Percentiles rank a stretch among this genome's conserved stretches.
Evolutionary conservation across 1,140 invertebrate species (phyloP).

Genomic region (Solen grandis): DNA sequence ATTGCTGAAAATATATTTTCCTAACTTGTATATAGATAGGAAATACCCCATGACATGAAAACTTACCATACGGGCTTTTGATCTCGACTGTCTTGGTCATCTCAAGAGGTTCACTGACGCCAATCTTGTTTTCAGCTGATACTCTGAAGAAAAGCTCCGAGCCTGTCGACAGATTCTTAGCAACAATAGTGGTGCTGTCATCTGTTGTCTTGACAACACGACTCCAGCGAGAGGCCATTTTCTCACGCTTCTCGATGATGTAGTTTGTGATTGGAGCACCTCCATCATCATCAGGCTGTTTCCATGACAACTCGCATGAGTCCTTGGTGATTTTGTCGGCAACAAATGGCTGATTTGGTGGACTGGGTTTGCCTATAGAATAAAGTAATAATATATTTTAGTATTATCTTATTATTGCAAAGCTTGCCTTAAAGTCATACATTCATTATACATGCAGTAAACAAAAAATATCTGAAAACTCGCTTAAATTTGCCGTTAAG

Average conservation of each 20-base stretch:
- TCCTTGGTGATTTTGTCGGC: conserved; percentile 97
- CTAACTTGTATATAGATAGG: too few species aligned
- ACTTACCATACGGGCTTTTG: conserved; percentile 77
- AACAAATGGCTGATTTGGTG: conserved; percentile 89
- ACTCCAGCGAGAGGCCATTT: conserved; percentile 70
- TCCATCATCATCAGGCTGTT: conserved; percentile 94
- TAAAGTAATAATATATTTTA: not conserved
- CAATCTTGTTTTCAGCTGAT: conserved; percentile 74
- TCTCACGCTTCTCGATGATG: conserved; percentile 91
- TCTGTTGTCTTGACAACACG: conserved; percentile 67
- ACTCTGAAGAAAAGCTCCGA: conserved; percentile 97
- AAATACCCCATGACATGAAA: too few species aligned
- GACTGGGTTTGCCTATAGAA: conserved; percentile 88
- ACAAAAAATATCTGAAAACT: too few species aligned
- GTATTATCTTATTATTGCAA: too few species aligned
- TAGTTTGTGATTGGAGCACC: conserved; percentile 97
- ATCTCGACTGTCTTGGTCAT: conserved; percentile 71
- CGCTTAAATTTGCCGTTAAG: too few species aligned
- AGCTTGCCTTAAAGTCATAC: too few species aligned
- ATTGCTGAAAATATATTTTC: too few species aligned
- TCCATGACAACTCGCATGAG: conserved; percentile 87
- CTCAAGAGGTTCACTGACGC: conserved; percentile 72
- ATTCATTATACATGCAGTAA: too few species aligned
- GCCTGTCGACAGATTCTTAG: conserved; percentile 94
- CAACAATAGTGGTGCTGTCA: conserved; percentile 85